phyloP scores from a whole-genome alignment of 2,888 invertebrate species.

The Taphrorychus bicolor region DNA sequence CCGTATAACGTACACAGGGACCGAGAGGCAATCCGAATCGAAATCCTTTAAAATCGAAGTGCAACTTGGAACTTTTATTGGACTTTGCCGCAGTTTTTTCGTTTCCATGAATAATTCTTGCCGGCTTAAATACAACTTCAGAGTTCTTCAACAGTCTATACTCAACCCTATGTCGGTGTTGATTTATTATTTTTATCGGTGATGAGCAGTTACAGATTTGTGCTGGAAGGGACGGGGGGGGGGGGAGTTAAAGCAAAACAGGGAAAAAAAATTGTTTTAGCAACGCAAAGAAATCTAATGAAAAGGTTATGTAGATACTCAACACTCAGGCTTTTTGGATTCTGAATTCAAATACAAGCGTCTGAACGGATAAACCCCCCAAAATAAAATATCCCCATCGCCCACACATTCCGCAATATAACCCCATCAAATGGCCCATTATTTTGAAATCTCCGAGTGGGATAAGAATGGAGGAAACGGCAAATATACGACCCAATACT shows the following conservation, averaged over 20 bases:
- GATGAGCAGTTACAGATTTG: too few relatives aligned
- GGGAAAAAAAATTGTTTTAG: not conserved
- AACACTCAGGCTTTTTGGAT: not conserved
- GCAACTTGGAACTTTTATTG: slow-evolving; percentile 33
- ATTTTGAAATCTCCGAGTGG: not conserved
- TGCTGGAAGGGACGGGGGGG: too few relatives aligned
- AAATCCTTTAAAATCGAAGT: slow-evolving; percentile 37
- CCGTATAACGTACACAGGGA: slow-evolving; percentile 11
- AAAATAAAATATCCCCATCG: not conserved
- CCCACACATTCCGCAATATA: not conserved
- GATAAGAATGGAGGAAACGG: slow-evolving; percentile 8
- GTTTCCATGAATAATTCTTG: slow-evolving; percentile 35
- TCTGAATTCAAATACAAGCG: not conserved
- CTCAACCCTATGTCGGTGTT: slow-evolving; percentile 6
- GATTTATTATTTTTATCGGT: slow-evolving; percentile 9
- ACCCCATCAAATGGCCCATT: not conserved
- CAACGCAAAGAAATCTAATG: not conserved
- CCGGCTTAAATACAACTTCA: slow-evolving; percentile 19
- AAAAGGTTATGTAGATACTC: not conserved
- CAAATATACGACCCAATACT: slow-evolving; percentile 26
- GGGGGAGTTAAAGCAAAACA: too few relatives aligned
- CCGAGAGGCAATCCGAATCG: slow-evolving; percentile 8
- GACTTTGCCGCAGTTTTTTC: slow-evolving; percentile 30
- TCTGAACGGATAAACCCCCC: not conserved
- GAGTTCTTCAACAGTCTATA: slow-evolving; percentile 10